phyloP scores from a whole-genome alignment of 1,140 invertebrate species.

The Doryteuthis pealeii region DNA sequence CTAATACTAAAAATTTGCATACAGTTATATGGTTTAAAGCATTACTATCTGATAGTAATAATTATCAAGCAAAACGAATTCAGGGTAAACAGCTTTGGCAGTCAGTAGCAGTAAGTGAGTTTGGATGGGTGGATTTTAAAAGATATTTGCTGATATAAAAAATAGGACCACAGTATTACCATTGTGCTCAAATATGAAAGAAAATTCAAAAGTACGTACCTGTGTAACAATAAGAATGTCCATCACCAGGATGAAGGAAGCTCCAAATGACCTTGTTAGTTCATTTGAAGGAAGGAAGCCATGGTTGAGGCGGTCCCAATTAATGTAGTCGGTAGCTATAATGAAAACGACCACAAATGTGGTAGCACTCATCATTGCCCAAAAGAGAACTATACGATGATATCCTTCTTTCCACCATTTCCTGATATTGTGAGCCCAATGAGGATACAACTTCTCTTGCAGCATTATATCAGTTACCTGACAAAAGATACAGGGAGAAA shows the following conservation, averaged over 20 bases:
- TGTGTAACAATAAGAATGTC: conserved; percentile 67
- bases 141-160: too few species aligned
- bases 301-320: conserved; percentile 64
- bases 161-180: too few species aligned
- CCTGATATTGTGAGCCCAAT: conserved; percentile 60
- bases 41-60: too few species aligned
- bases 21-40: too few species aligned
- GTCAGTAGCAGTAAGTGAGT: too few species aligned
- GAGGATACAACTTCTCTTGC: conserved; percentile 65
- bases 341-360: conserved; percentile 63
- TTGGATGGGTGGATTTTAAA: too few species aligned
- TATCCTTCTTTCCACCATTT: conserved; percentile 60
- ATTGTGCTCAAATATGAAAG: too few species aligned
- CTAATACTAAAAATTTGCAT: too few species aligned
- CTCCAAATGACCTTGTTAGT: conserved; percentile 64
- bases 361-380: conserved; percentile 60
- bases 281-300: conserved; percentile 65
- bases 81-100: too few species aligned
- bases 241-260: conserved; percentile 66
- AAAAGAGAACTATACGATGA: conserved; percentile 64
- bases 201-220: too few species aligned
- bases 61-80: too few species aligned
- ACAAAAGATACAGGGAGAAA: not conserved
- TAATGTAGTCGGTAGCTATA: conserved; percentile 64
- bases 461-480: conserved; percentile 68